These are phyloP conservation scores for Falcaria lacertinaria DNA, from an alignment of 2,888 invertebrate species.

Conservation along the genomic window DNA sequence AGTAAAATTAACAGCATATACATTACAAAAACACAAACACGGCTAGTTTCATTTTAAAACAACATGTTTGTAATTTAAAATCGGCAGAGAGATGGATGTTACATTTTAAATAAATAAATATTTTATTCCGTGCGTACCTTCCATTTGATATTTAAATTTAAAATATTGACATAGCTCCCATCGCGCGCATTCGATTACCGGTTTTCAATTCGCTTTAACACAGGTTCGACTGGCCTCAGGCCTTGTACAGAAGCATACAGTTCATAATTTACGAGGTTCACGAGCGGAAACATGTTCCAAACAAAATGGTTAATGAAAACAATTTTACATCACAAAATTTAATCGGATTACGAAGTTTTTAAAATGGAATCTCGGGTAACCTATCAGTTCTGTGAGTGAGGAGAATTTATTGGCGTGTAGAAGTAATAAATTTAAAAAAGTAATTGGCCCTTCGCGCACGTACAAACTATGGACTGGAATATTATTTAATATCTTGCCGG, in stretches of 20 bases:
- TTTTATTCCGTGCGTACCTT: conserved; percentile 46
- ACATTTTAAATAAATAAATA: conserved; percentile 55
- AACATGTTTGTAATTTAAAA: conserved; percentile 37
- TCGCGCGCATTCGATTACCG: conserved; percentile 75
- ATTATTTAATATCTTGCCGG: conserved; percentile 58
- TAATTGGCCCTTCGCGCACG: conserved; percentile 23
- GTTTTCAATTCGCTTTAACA: conserved; percentile 76
- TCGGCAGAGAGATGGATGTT: conserved; percentile 48
- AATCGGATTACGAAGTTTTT: conserved; percentile 58
- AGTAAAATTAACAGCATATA: conserved; percentile 1
- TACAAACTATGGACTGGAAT: conserved; percentile 40
- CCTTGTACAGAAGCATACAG: conserved; percentile 64
- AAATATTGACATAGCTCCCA: conserved; percentile 75
- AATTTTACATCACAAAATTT: conserved; percentile 65
- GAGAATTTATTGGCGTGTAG: conserved; percentile 31
- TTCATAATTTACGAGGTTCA: conserved; percentile 72
- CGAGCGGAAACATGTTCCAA: conserved; percentile 65
- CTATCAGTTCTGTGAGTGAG: conserved; percentile 29
- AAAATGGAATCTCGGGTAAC: conserved; percentile 43
- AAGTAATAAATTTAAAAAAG: conserved; percentile 28
- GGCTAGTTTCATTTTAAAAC: conserved; percentile 16
- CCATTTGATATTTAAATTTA: conserved; percentile 71
- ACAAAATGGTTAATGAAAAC: conserved; percentile 73
- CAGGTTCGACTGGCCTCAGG: conserved; percentile 59
- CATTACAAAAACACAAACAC: conserved; percentile 12